These are phyloP conservation scores for Pyrocephalus nanus DNA, from an alignment of 2,797 vertebrate species.

Conservation along the genomic window DNA sequence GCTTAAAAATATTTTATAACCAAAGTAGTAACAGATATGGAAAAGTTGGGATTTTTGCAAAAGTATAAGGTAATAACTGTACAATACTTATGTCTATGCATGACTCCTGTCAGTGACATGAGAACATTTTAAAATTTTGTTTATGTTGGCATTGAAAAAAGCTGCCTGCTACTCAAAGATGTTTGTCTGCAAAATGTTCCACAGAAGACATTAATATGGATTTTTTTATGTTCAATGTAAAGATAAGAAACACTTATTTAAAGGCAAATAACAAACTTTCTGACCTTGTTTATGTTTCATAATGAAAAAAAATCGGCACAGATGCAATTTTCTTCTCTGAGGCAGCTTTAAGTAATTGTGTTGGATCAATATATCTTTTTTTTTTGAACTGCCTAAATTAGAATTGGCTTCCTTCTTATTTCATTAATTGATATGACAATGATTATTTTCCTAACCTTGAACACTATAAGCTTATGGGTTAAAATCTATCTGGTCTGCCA, in stretches of 20 bases:
- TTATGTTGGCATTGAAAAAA: background rate
- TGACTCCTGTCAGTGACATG: background rate
- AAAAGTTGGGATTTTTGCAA: background rate
- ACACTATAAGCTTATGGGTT: background rate
- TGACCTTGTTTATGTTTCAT: background rate
- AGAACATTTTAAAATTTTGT: background rate
- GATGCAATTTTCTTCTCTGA: background rate
- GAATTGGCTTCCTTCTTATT: background rate
- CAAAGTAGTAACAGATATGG: background rate
- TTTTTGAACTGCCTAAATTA: background rate
- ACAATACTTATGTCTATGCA: background rate
- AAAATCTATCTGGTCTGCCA: background rate
- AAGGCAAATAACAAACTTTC: background rate
- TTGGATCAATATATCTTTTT: background rate
- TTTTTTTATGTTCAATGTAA: background rate
- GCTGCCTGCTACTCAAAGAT: background rate
- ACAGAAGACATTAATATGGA: background rate
- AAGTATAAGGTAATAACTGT: background rate
- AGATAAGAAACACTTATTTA: background rate
- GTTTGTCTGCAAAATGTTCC: background rate
- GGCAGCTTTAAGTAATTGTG: background rate
- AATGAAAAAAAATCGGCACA: background rate
- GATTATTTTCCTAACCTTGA: background rate
- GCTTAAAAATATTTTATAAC: background rate
- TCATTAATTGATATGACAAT: background rate